phyloP scores from a whole-genome alignment of 2,888 invertebrate genomes.

The Thereva unica region DNA sequence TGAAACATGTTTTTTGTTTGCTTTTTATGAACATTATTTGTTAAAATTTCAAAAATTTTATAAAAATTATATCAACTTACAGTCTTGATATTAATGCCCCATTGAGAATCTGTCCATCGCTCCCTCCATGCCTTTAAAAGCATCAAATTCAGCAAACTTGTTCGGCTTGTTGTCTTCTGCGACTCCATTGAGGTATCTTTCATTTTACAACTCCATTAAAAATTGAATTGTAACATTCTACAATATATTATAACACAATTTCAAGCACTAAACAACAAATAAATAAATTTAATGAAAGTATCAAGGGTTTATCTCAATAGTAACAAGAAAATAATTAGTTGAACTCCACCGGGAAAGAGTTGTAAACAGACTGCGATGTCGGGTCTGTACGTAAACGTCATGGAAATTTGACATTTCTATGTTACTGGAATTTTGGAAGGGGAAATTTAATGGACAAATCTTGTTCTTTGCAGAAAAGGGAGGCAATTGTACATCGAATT shows the following conservation, averaged over 20 bases:
- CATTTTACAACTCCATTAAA: conserved; percentile 45
- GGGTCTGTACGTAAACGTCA: too few relatives aligned
- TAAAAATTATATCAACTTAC: conserved; percentile 55
- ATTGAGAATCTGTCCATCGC: conserved; percentile 92
- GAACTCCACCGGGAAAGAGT: too few relatives aligned
- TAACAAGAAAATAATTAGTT: too few relatives aligned
- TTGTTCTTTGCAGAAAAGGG: too few relatives aligned
- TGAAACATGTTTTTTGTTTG: too few relatives aligned
- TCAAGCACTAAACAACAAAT: conserved; percentile 1
- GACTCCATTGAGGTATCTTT: conserved; percentile 66
- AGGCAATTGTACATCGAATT: too few relatives aligned
- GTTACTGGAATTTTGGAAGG: too few relatives aligned
- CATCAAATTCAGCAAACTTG: conserved; percentile 71
- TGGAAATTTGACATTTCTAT: too few relatives aligned
- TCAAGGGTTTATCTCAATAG: too few relatives aligned
- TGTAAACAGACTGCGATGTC: too few relatives aligned
- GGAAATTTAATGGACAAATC: too few relatives aligned
- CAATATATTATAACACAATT: not conserved
- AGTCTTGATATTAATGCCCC: conserved; percentile 96
- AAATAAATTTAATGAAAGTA: too few relatives aligned
- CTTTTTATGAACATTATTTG: not conserved
- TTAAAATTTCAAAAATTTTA: not conserved
- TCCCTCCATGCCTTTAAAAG: conserved; percentile 82
- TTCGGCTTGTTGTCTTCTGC: conserved; percentile 81
- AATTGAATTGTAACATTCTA: conserved; percentile 8